phyloP scores from a whole-genome alignment of 2,113 vertebrate species.

The Psettodes erumei region DNA sequence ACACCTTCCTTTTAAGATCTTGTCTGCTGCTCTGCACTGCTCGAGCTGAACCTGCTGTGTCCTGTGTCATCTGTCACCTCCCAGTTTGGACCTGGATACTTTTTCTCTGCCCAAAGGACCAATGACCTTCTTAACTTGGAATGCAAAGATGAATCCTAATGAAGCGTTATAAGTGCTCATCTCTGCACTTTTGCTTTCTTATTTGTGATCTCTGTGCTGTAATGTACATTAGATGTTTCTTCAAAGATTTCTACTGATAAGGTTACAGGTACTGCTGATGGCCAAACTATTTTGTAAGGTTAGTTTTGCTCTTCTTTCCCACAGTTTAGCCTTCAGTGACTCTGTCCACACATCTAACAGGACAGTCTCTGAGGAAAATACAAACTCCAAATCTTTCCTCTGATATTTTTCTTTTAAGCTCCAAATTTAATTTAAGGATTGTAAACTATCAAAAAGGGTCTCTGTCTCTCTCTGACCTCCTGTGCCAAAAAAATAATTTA shows the following conservation, averaged over 20 bases:
- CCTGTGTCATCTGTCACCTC: slow-evolving; percentile 12
- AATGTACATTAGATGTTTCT: background rate
- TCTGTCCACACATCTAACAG: slow-evolving; percentile 21
- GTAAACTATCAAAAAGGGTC: slow-evolving; percentile 21
- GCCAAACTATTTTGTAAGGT: slow-evolving; percentile 3
- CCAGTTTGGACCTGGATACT: slow-evolving; percentile 22
- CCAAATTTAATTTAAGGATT: slow-evolving; percentile 37
- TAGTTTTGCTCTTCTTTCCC: slow-evolving; percentile 1
- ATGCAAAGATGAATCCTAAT: slow-evolving; percentile 3
- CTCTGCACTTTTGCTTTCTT: slow-evolving; percentile 4
- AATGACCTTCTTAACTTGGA: slow-evolving; percentile 23
- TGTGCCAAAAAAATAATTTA: slow-evolving; percentile 18
- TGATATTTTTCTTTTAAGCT: slow-evolving; percentile 48
- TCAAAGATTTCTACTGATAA: background rate
- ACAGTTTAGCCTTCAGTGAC: slow-evolving; percentile 10
- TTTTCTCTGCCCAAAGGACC: slow-evolving; percentile 25
- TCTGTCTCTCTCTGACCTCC: slow-evolving; percentile 33
- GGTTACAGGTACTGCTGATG: background rate
- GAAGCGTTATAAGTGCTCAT: background rate
- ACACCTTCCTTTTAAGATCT: slow-evolving; percentile 92
- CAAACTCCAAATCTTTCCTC: slow-evolving; percentile 41
- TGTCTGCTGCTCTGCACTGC: slow-evolving; percentile 87
- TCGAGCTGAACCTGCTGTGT: slow-evolving; percentile 37
- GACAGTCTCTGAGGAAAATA: slow-evolving; percentile 50
- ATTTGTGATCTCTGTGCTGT: background rate